These are phyloP conservation scores for Beris chalybata DNA, from an alignment of 2,888 invertebrate species.

Conservation along the genomic window DNA sequence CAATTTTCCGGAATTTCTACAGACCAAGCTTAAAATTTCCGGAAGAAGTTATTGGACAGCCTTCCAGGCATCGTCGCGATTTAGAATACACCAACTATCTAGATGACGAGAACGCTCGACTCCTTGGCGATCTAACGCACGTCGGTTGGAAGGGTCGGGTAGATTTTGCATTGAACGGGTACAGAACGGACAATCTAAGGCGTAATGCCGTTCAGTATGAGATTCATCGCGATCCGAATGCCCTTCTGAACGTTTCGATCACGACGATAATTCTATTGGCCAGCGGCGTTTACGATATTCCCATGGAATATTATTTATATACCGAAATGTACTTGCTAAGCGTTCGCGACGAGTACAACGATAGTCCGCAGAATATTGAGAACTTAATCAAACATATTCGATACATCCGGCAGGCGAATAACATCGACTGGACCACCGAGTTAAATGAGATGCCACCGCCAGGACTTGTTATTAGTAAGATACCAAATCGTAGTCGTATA, in stretches of 20 bases:
- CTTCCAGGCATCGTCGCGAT: not conserved
- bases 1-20: constrained; percentile 13
- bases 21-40: constrained; percentile 12
- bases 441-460: constrained; percentile 3
- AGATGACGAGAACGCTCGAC: constrained; percentile 29
- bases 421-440: constrained; percentile 26
- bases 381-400: constrained; percentile 36
- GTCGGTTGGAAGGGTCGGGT: constrained; percentile 41
- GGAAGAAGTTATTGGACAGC: not conserved
- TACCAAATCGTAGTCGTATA: constrained; percentile 20
- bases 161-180: constrained; percentile 35
- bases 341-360: constrained; percentile 39
- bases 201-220: constrained; percentile 22
- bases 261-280: constrained; percentile 41
- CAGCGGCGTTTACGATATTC: constrained; percentile 32
- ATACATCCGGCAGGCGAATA: constrained; percentile 19
- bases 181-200: not conserved
- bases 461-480: constrained; percentile 17
- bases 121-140: constrained; percentile 24
- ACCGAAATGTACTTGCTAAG: constrained; percentile 36
- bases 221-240: constrained; percentile 27
- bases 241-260: constrained; percentile 36
- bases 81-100: constrained; percentile 23
- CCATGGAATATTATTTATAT: constrained; percentile 39
- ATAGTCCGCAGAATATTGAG: constrained; percentile 41